Evolutionary conservation across 2,797 vertebrate genomes (phyloP), one percentile per base, ranked within the genome.

Genomic region (Myotis daubentonii): DNA sequence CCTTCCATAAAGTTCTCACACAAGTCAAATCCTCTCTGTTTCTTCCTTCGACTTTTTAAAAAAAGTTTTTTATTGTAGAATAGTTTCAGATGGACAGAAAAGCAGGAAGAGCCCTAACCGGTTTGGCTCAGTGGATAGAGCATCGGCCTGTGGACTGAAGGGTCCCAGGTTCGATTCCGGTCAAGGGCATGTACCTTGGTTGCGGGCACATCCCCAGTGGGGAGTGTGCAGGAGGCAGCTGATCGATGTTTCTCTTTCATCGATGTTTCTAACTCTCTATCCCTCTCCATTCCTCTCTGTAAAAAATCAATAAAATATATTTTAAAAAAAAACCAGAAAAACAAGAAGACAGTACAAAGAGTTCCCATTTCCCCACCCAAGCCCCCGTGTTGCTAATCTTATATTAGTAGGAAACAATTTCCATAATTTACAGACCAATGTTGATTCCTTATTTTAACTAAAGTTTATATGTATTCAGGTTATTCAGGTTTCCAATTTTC

Each of bases 41-140:
- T 83, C 60, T 85, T 93, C 82, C 28, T 87, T 80, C 82, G 22
- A 57, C 36, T 53, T 93, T 78, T 74, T 5, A 30, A 70, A 91
- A 30, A 53, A 70, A 57, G 81, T 83, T 66, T 88, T 78, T 44
- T 74, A 74, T 83, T 65, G 19, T 83, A 70, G 49, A 89, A 57
- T 65, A 82, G 55, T 94, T 93, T 93, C 36, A 89, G 65, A 71
- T 51, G 60, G 90, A 78, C 3, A 81, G 72, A 83, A 74, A 93
- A 72, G 78, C 22, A 47, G 47, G 47, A 47, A 47, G 47, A 47
- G 47, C 47, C 47, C 47, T 47, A 3, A 47, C 47, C 0, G 12
- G 47, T 47, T 13, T 47, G 2, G 47, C 47, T 47, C 47, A 47
- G 47, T 47, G 47, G 47, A 47, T 47, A 47, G 47, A 47, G 47